Evolutionary conservation across 2,797 vertebrate genomes (phyloP), one percentile per base, ranked within the genome.

Genomic region (Chrysocyon brachyurus): DNA sequence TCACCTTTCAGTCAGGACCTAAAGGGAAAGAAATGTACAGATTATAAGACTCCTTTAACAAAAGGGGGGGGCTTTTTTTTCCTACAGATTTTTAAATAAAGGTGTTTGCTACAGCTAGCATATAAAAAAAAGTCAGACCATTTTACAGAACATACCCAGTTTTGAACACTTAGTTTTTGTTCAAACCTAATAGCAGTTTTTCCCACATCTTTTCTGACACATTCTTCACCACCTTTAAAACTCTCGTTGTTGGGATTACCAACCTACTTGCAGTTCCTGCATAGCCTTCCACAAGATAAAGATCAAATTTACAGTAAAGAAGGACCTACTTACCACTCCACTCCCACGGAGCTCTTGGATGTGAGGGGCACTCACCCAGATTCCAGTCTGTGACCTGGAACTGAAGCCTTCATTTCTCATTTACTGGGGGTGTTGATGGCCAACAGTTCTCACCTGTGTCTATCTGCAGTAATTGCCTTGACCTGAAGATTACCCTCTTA

Each of bases 41-140:
- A 82, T 68, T 21, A 68, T 68, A n/a, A 68, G 40, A 31, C 24
- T 52, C 26, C 26, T 75, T 28, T 10, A 46, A 46, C 40, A 59
- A 73, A 73, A 73, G 12, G 16, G 31, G 24, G 3, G 6, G 6
- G 36, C 3, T 14, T 54, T 54, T 54, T 54, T 54, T 54, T 16
- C 52, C 54, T 54, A 54, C 11, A 54, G 54, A 77, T 78, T 52
- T 94, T 94, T 78, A 90, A 90, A 73, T 87, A n/a, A 52, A 87
- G 12, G n/a, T 54, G 2, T 73, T 81, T 52, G 26, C 63, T 68
- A 26, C 2, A 31, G 12, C 33, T n/a, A 64, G 6, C 21, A 87
- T 63, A 16, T 21, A 26, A 40, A 64, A 89, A 33, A 40, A 40
- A 26, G 6, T 22, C 33, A 86, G 19, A 33, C 36, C 59, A 33